Evolutionary conservation across 2,113 vertebrate genomes (phyloP).

Genomic region (Phrynosoma blainvillii): DNA sequence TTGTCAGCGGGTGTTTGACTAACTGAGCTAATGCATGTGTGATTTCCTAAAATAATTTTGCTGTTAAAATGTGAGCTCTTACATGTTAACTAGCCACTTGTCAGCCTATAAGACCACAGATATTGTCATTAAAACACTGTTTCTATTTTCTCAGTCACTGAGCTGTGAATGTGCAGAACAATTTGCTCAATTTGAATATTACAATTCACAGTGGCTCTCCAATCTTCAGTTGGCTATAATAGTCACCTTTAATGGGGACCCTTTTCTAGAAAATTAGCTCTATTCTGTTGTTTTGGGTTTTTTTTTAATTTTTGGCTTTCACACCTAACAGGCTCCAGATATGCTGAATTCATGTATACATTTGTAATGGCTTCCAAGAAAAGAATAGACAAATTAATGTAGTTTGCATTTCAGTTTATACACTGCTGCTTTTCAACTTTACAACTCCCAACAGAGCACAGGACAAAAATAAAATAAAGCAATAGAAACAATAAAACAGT

Average conservation of each 20-base stretch:
- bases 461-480: background rate
- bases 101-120: background rate
- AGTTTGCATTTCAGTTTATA: background rate
- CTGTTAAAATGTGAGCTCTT: constrained; percentile 12
- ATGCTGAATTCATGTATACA: background rate
- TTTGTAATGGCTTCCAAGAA: background rate
- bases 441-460: background rate
- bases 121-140: background rate
- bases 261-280: background rate
- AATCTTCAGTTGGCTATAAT: background rate
- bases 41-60: constrained; percentile 3
- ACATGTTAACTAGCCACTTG: constrained; percentile 1
- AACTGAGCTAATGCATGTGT: background rate
- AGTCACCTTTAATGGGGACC: constrained; percentile 5
- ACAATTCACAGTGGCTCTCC: constrained; percentile 5
- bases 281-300: background rate
- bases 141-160: constrained; percentile 24
- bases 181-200: background rate
- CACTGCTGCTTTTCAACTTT: background rate
- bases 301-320: background rate
- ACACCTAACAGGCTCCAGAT: background rate
- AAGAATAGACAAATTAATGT: background rate
- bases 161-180: constrained; percentile 1
- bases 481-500: background rate
- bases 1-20: constrained; percentile 5